phyloP scores from a whole-genome alignment of 35 echinoderm and acorn worm species.

The Lytechinus pictus region DNA sequence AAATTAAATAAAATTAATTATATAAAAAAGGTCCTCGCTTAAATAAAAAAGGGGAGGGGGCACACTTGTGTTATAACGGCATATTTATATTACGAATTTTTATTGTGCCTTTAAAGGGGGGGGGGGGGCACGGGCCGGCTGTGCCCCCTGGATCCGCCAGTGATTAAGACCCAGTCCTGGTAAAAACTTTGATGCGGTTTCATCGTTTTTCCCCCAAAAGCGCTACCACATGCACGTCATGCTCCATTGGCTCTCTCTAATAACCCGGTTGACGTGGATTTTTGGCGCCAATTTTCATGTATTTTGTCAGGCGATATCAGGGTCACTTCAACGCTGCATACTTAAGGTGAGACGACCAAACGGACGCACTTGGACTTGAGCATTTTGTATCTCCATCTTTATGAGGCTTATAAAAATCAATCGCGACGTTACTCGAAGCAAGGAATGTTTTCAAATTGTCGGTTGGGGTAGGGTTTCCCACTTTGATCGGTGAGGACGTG shows the following conservation, averaged over 20 bases:
- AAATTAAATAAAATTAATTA: too few relatives aligned
- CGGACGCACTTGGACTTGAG: neutral
- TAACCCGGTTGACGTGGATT: neutral
- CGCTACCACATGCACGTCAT: too few relatives aligned
- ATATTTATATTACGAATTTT: too few relatives aligned
- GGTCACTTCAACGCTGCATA: neutral
- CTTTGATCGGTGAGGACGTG: neutral
- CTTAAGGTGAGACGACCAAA: neutral
- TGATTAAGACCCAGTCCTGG: too few relatives aligned
- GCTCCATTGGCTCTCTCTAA: too few relatives aligned
- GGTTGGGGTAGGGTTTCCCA: neutral
- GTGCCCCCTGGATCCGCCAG: too few relatives aligned
- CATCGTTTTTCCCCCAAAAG: neutral
- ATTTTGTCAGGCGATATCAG: neutral
- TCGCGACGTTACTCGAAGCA: neutral
- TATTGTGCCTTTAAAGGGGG: too few relatives aligned
- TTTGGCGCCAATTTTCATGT: neutral
- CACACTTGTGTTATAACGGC: too few relatives aligned
- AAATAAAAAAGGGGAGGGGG: too few relatives aligned
- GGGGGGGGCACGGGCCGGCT: too few relatives aligned
- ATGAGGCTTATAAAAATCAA: neutral
- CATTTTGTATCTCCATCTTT: constrained; percentile 5
- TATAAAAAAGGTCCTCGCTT: too few relatives aligned
- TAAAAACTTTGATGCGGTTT: neutral
- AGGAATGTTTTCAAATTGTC: constrained; percentile 19